Evolutionary conservation across 2,113 vertebrate genomes (phyloP).

Genomic region (Solea senegalensis): DNA sequence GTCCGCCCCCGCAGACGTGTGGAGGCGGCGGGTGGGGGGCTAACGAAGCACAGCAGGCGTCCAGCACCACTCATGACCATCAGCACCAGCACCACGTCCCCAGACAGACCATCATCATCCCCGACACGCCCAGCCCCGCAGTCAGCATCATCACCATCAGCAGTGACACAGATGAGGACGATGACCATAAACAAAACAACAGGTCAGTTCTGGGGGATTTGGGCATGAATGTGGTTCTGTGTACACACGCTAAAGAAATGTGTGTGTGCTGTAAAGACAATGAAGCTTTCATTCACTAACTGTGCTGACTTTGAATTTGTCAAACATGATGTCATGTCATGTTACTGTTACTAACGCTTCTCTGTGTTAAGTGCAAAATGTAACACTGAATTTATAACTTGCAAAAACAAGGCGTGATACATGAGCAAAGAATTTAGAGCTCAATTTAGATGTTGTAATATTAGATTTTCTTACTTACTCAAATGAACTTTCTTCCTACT

Average conservation of each 20-base stretch:
- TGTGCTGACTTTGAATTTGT: no score
- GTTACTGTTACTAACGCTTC: no score
- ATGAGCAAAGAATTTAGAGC: no score
- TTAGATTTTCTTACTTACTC: no score
- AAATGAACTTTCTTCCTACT: background rate
- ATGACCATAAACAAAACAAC: conserved; percentile 92
- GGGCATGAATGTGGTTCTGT: background rate
- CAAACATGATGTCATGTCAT: no score
- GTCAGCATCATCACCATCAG: conserved; percentile 99
- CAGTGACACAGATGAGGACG: conserved; percentile 98
- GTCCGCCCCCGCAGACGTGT: conserved; percentile 83
- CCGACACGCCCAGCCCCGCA: conserved; percentile 95
- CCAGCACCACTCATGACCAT: conserved; percentile 85
- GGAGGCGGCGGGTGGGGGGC: conserved; percentile 87
- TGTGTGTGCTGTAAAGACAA: no score
- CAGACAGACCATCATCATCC: conserved; percentile 96
- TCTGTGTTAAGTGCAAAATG: no score
- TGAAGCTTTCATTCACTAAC: no score
- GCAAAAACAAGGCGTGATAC: no score
- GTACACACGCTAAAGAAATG: no score
- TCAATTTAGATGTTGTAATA: no score
- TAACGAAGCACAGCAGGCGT: conserved; percentile 84
- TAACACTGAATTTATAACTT: no score
- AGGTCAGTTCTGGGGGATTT: conserved; percentile 80
- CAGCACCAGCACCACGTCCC: conserved; percentile 88